Evolutionary conservation across 2,797 vertebrate genomes (phyloP), one percentile per base, ranked within the genome.

Genomic region (Chrysocyon brachyurus): DNA sequence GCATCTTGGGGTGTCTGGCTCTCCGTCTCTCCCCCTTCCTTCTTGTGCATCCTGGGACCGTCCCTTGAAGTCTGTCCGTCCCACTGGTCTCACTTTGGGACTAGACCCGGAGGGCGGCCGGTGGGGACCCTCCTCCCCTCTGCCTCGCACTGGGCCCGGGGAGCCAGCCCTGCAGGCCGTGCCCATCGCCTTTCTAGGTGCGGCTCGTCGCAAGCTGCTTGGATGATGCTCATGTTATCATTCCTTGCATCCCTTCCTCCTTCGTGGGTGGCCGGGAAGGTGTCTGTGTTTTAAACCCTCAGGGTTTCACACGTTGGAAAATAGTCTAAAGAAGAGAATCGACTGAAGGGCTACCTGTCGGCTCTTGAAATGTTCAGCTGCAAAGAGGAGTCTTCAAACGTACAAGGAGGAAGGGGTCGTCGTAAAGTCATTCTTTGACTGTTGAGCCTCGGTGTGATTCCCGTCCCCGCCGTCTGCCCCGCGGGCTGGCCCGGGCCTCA

Each of bases 241-340:
- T 57, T 28, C 40, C 36, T 52, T 56, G 26, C 36, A n/a, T 59
- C 54, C 15, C 87, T 77, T 57, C 7, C 49, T 14, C 56, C 49
- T 83, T 8, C 24, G 28, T 24, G 6, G 19, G 59, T 87, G 24
- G 10, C 64, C 52, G 84, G n/a, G 31, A 92, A 87, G 81, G 3
- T 72, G 24, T 33, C 11, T 78, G 31, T 61, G 17, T 90, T 86
- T 81, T 78, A 61, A 64, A 82, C 16, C 6, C 6, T 14, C 10
- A 33, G 31, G 49, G 70, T 81, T 89, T 70, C 28, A 81, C 87
- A 93, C 46, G 81, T 77, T 64, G 64, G 40, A 49, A 96, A 96
- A 87, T n/a, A 52, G 10, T 31, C 70, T 82, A 92, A 96, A 93
- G 33, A 15, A 85, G 40, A 66, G 92, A 90, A 73, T 82, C 93